Evolutionary conservation across 2,888 invertebrate genomes (phyloP).

Genomic region (Clitarchus hookeri): DNA sequence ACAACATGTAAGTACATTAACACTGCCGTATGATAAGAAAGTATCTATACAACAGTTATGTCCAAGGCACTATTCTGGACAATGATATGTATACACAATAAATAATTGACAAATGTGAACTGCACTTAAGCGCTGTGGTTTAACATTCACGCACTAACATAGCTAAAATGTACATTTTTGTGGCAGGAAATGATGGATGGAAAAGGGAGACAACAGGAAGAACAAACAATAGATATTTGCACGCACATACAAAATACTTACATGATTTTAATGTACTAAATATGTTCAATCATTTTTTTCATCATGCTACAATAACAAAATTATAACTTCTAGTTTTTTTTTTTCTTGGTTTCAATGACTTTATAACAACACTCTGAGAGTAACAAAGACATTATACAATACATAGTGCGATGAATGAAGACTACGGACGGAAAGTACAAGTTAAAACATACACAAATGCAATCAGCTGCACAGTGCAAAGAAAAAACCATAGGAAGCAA

Average conservation of each 20-base stretch:
- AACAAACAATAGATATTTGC: not conserved
- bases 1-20: not conserved
- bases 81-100: not conserved
- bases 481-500: too few relatives aligned
- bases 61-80: conserved; percentile 10
- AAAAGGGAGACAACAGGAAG: not conserved
- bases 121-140: not conserved
- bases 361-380: too few relatives aligned
- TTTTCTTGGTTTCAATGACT: too few relatives aligned
- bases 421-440: too few relatives aligned
- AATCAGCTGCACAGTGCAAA: too few relatives aligned
- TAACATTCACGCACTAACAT: not conserved
- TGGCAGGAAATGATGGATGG: not conserved
- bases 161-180: not conserved
- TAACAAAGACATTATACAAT: too few relatives aligned
- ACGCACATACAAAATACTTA: not conserved
- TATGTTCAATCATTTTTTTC: too few relatives aligned
- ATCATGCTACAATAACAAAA: too few relatives aligned
- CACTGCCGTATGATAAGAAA: not conserved
- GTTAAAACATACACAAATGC: too few relatives aligned
- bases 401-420: too few relatives aligned
- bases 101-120: conserved; percentile 8
- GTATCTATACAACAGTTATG: not conserved
- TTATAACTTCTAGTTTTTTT: too few relatives aligned
- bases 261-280: too few relatives aligned